Base-by-base conservation (phyloP, 2,797 vertebrate species). In the Fistularia tabacaria region DNA sequence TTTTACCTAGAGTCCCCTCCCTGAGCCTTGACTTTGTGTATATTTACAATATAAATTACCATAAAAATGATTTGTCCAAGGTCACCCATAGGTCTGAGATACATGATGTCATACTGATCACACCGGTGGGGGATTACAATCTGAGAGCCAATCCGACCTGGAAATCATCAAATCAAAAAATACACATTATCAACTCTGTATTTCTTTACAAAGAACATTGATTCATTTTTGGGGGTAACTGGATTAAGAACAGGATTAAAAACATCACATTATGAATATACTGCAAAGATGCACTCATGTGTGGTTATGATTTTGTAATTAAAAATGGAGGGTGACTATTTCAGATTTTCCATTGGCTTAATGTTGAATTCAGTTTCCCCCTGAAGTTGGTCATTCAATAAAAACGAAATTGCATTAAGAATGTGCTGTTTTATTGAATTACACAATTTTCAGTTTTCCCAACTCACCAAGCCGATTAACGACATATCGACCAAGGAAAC, bases 41-140 rank as follows among this genome's bases (percentile, higher is more conserved):
- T 1, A 11, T 10, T 15, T 9, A 39, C 61, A 25, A 25, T 25
- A 2, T 25, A 25, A 25, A 25, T 90, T 86, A 99, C 97, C 89
- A 95, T 55, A 69, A 98, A 98, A 60, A 93, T 63, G 51, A 99
- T 86, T 76, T 99, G 97, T 14, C 97, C 97, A 38, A 99, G 91
- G 82, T 99, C 97, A 0, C 94, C 97, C 97, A 99, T 98, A 0
- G 92, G 95, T 62, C 82, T 91, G 43, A 99, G 82, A 62, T 97
- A 84, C 92, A 95, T 96, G 54, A 89, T 2, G 64, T 99, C 94
- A 73, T 98, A 99, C 51, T 87, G 85, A 54, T 99, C 96, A 81
- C 93, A 94, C 41, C 96, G 93, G 76, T 97, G 86, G 25, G 97
- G 97, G 64, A 99, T 59, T 37, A 97, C 56, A 8, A 99, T 56